A percentile compares a stretch with the other conserved stretches of the same genome.
phyloP scores from a whole-genome alignment of 2,113 vertebrate species.

The Alethe diademata region DNA sequence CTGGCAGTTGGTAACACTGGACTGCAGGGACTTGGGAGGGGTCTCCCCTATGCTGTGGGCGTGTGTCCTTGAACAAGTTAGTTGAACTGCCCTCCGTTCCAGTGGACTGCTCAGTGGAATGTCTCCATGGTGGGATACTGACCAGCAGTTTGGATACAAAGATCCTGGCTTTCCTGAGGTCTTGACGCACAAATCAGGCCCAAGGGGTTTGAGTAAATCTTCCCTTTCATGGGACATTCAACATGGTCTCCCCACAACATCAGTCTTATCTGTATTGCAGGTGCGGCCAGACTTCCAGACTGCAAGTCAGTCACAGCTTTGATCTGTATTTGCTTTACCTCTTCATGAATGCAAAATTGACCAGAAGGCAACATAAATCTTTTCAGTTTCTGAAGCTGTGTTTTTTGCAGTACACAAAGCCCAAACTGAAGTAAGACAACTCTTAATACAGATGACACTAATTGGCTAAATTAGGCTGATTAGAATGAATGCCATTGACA shows the following conservation, averaged over 20 bases:
- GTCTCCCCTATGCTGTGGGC: accelerated
- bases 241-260: neutral
- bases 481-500: neutral
- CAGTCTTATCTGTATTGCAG: neutral
- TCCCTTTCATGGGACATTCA: neutral
- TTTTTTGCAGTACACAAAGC: neutral
- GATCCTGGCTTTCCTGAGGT: neutral
- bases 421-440: neutral
- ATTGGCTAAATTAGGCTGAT: neutral
- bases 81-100: neutral
- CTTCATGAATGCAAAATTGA: neutral
- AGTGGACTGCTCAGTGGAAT: neutral
- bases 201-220: neutral
- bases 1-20: accelerated
- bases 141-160: no score
- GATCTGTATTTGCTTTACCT: neutral
- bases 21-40: no score
- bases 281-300: neutral
- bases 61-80: neutral
- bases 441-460: neutral
- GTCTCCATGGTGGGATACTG: neutral
- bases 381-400: neutral
- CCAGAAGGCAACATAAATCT: neutral
- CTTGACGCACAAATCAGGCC: neutral
- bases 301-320: neutral